Evolutionary conservation across 2,888 invertebrate species (phyloP).

Genomic region (Meteorus cinctellus): DNA sequence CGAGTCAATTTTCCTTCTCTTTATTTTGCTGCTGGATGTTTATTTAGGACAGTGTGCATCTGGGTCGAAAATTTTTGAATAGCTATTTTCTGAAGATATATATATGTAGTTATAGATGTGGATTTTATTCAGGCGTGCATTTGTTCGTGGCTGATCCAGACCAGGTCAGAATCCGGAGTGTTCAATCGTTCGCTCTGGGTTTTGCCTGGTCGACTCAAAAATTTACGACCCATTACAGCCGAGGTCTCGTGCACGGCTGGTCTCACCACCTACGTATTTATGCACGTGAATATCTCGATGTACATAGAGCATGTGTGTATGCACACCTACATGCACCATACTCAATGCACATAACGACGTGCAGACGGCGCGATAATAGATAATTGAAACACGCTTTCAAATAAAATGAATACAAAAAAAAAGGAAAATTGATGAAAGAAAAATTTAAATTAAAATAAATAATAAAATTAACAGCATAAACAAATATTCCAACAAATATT

Average conservation of each 20-base stretch:
- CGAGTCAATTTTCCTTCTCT: slow-evolving; percentile 14
- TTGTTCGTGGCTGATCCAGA: slow-evolving; percentile 50
- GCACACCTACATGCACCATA: slow-evolving; percentile 14
- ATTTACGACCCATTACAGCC: slow-evolving; percentile 61
- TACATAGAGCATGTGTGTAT: slow-evolving; percentile 32
- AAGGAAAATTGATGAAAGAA: neutral
- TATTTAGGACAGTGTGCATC: slow-evolving; percentile 37
- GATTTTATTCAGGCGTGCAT: slow-evolving; percentile 31
- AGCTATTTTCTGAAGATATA: slow-evolving; percentile 18
- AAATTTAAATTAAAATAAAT: neutral
- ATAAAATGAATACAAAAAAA: neutral
- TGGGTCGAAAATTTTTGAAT: neutral
- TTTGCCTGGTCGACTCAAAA: slow-evolving; percentile 52
- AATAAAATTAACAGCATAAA: neutral
- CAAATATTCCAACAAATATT: neutral
- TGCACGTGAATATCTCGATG: slow-evolving; percentile 50
- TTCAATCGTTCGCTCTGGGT: slow-evolving; percentile 40
- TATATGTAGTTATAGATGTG: slow-evolving; percentile 18
- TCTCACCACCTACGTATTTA: slow-evolving; percentile 52
- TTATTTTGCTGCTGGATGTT: slow-evolving; percentile 13
- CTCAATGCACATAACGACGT: slow-evolving; percentile 41
- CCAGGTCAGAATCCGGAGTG: slow-evolving; percentile 50
- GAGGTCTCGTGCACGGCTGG: slow-evolving; percentile 42
- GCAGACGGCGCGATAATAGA: slow-evolving; percentile 42
- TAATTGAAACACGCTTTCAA: slow-evolving; percentile 34